These are phyloP conservation scores for Hemibagrus wyckioides DNA, from an alignment of 2,113 vertebrate species.

Conservation along the genomic window DNA sequence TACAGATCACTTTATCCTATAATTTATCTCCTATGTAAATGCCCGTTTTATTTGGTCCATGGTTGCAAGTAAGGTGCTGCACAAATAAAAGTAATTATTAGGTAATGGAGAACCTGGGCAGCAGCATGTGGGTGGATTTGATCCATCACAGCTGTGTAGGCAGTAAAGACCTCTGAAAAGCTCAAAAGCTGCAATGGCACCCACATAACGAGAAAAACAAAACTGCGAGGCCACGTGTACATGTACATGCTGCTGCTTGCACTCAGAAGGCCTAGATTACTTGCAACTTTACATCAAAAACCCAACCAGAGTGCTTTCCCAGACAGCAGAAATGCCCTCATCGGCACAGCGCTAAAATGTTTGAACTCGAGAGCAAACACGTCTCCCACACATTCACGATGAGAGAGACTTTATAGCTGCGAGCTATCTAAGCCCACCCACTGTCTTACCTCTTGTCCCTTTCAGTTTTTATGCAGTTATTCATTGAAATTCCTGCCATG, in stretches of 20 bases:
- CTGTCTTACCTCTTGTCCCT: conserved; percentile 21
- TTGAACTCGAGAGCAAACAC: not conserved
- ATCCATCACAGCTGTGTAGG: conserved; percentile 24
- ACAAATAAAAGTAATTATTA: conserved; percentile 26
- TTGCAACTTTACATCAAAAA: conserved; percentile 9
- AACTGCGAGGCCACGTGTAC: conserved; percentile 13
- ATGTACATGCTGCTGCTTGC: conserved; percentile 8
- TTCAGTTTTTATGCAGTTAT: not conserved
- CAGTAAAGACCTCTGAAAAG: conserved; percentile 12
- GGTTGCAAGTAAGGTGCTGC: not conserved
- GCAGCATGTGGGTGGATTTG: conserved; percentile 24
- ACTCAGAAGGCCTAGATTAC: not conserved
- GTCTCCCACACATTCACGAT: conserved; percentile 8
- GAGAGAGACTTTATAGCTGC: conserved; percentile 11
- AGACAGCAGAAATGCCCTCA: conserved; percentile 1
- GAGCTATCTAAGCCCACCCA: conserved; percentile 23
- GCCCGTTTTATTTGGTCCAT: not conserved
- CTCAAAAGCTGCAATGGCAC: not conserved
- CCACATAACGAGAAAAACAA: conserved; percentile 17
- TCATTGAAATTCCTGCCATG: conserved; percentile 7
- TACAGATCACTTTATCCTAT: not conserved
- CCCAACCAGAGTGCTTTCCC: conserved; percentile 8
- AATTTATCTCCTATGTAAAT: not conserved
- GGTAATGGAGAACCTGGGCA: conserved; percentile 4
- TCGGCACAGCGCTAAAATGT: conserved; percentile 1